Conservation (phyloP, 2,797 vertebrate species). For the Phataginus tetradactyla region DNA sequence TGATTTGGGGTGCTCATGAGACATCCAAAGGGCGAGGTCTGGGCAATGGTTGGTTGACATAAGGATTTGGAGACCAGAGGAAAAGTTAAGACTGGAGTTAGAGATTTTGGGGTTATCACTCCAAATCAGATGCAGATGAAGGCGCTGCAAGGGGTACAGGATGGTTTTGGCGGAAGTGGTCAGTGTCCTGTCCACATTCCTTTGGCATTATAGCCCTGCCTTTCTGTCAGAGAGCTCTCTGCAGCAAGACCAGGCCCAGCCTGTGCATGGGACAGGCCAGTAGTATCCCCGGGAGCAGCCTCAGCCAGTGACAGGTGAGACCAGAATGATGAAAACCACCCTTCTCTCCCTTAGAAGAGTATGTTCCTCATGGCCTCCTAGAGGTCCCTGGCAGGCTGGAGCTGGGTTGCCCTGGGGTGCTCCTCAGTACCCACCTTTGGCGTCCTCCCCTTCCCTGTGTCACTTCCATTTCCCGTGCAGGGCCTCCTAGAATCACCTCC, state of each 20-base stretch:
- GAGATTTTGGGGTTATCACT: not conserved
- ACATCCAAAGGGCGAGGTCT: not conserved
- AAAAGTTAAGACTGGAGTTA: not conserved
- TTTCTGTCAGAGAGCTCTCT: not conserved
- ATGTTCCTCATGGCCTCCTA: not conserved
- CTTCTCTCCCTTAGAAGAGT: not conserved
- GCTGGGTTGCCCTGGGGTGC: not conserved
- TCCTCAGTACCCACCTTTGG: rapidly evolving
- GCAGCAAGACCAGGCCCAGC: not conserved
- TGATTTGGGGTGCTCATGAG: not conserved
- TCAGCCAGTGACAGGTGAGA: not conserved
- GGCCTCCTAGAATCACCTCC: not conserved
- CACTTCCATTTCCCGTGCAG: not conserved
- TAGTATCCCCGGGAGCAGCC: not conserved
- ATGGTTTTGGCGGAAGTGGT: not conserved
- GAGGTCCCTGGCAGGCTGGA: not conserved
- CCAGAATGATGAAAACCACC: too few species aligned
- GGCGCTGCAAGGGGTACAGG: not conserved
- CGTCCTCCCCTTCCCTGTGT: not conserved
- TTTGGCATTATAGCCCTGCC: not conserved
- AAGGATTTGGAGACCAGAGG: not conserved
- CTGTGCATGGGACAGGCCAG: too few species aligned
- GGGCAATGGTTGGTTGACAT: not conserved
- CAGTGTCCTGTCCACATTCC: not conserved
- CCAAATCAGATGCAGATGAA: not conserved